Base-by-base conservation (phyloP, 2,888 invertebrate genomes). In the Agrochola circellaris region DNA sequence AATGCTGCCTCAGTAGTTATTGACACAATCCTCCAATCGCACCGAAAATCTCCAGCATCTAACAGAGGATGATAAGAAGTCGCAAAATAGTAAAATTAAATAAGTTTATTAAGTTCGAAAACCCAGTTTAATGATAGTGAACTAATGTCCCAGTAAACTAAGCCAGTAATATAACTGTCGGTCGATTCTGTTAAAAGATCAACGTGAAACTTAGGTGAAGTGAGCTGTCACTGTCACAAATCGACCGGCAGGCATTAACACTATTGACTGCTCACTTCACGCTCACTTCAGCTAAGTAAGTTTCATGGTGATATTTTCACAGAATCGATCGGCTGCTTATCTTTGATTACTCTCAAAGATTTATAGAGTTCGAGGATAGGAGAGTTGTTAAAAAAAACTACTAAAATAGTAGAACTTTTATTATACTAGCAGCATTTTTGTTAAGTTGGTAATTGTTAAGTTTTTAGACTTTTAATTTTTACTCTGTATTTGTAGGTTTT, bases 1-100 rank as follows among this genome's bases (percentile, higher is more conserved):
- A 93, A 95, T 34, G 93, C 96, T 0, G 95, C 96, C 0, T 75
- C 91, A 0, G 90, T 96, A 0, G 95, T 96, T 0, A 79, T 96
- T 84, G 94, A 96, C 0, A 94, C 94, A 0, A 94, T 96, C 11
- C 62, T 95, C 2, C 94, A 94, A 66, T 93, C 94, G 0, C 61
- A 88, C 9, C 91, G 91, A 75, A 94, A 94, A 73, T 73, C 91
- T 0, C 88, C 91, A 68, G 48, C 87, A 0, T 67, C 83, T 2
- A 91, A 89, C 64, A 88, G 90, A 77, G 89, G 90, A 30, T 90
- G 82, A 86, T 93, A 77, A 90, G 79, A 54, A 0, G 0, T 17
- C 0, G 5, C 13, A 62, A 3, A 64, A 64, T 67, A 80, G 62
- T 64, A 68, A 72, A 56, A 68, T 38, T 54, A 9, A 66, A 67